A percentile compares a stretch with the other conserved stretches of the same genome.
Conservation (phyloP, 2,888 invertebrate genomes). For the Chrysolina haemoptera region DNA sequence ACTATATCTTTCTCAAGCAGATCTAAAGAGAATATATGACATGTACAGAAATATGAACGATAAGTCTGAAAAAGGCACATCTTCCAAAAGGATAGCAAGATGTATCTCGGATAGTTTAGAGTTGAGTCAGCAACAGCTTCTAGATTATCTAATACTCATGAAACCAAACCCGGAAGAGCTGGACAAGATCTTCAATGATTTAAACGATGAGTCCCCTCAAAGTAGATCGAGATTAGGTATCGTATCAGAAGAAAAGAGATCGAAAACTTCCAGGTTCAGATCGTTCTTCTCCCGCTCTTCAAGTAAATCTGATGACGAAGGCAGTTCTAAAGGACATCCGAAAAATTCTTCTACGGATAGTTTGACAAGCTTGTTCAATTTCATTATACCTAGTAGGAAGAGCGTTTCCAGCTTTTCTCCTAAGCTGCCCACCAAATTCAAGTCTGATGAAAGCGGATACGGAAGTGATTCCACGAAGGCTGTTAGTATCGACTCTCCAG, state of each 20-base stretch:
- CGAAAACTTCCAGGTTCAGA: conserved; percentile 58
- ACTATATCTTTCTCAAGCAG: conserved; percentile 53
- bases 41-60: conserved; percentile 57
- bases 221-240: conserved; percentile 51
- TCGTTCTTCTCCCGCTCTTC: conserved; percentile 55
- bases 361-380: conserved; percentile 63
- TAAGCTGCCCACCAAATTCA: conserved; percentile 56
- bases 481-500: conserved; percentile 72
- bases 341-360: conserved; percentile 64
- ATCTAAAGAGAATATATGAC: conserved; percentile 60
- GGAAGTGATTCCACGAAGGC: conserved; percentile 75
- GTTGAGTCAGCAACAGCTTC: conserved; percentile 64
- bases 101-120: conserved; percentile 61
- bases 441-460: conserved; percentile 74
- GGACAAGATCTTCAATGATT: conserved; percentile 55
- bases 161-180: conserved; percentile 63
- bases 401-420: conserved; percentile 60
- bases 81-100: conserved; percentile 57
- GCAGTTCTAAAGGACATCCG: conserved; percentile 57
- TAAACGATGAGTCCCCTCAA: conserved; percentile 57
- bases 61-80: conserved; percentile 46
- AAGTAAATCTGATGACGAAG: conserved; percentile 66
- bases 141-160: conserved; percentile 65
- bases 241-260: conserved; percentile 59
- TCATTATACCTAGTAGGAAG: conserved; percentile 61